Percentiles rank a stretch among this genome's conserved stretches.
Evolutionary conservation across 2,113 vertebrate genomes (phyloP).

Genomic region (Lepus timidus): DNA sequence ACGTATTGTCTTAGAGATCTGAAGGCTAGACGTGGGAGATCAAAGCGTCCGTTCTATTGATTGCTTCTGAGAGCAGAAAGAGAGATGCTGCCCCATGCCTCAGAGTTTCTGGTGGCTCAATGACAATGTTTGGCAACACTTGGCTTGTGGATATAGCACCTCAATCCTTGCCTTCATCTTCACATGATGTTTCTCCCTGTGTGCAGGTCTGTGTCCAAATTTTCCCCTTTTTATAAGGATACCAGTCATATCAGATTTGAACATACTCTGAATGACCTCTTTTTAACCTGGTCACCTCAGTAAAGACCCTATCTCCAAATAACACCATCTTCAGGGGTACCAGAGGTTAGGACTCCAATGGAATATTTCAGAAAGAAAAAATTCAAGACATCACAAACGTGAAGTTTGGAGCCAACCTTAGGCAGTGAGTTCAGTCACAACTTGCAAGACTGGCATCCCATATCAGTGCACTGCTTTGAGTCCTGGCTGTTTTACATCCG

Average conservation of each 20-base stretch:
- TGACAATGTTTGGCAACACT: neutral
- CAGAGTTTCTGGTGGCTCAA: neutral
- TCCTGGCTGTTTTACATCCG: too few species aligned
- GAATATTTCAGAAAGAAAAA: neutral
- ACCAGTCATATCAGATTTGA: neutral
- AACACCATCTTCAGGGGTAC: neutral
- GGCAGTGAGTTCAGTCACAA: too few species aligned
- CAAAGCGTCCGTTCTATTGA: neutral
- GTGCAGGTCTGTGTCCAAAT: neutral
- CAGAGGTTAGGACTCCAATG: neutral
- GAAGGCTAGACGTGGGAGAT: neutral
- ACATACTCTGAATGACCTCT: neutral
- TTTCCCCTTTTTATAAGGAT: neutral
- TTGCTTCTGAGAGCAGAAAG: neutral
- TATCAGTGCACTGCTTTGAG: too few species aligned
- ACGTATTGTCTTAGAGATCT: neutral
- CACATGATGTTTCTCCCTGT: neutral
- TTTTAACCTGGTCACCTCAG: neutral
- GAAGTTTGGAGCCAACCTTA: neutral
- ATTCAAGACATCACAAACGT: constrained; percentile 3
- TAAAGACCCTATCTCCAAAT: neutral
- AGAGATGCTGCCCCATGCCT: neutral
- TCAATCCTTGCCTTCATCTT: neutral
- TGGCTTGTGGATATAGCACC: neutral
- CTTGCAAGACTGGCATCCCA: too few species aligned